These are phyloP conservation scores for Stercorarius parasiticus DNA, from an alignment of 2,113 vertebrate genomes.

Conservation along the genomic window DNA sequence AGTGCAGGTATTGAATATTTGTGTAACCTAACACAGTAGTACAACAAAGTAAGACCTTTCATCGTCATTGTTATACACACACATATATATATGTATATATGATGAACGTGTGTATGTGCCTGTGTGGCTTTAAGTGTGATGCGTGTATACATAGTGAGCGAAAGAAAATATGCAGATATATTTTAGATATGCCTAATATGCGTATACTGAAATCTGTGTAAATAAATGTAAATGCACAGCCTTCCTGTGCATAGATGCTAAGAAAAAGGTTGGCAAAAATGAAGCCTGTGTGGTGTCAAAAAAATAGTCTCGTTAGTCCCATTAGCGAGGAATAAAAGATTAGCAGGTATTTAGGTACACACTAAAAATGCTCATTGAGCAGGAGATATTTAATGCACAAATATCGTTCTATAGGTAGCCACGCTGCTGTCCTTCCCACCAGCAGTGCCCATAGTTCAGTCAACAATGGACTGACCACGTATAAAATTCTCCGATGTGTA, in stretches of 20 bases:
- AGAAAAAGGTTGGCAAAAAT: background rate
- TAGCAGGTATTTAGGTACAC: background rate
- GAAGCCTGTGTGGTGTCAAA: background rate
- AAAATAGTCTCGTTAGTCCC: background rate
- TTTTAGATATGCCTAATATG: background rate
- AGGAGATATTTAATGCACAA: background rate
- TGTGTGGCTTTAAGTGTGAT: background rate
- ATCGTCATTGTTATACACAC: background rate
- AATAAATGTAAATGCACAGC: background rate
- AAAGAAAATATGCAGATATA: background rate
- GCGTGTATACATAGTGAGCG: background rate
- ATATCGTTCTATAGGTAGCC: background rate
- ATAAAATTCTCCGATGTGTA: background rate
- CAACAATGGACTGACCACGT: background rate
- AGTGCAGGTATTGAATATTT: constrained; percentile 82
- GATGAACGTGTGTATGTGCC: background rate
- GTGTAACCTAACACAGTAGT: background rate
- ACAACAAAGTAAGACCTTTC: background rate
- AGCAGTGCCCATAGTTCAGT: background rate
- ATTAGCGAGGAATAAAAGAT: background rate
- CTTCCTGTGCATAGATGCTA: background rate
- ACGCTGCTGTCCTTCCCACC: background rate
- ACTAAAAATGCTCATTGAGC: background rate
- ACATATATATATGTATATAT: background rate
- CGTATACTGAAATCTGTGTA: background rate